phyloP scores from a whole-genome alignment of 2,888 invertebrate species.

The Drosophila mimetica region DNA sequence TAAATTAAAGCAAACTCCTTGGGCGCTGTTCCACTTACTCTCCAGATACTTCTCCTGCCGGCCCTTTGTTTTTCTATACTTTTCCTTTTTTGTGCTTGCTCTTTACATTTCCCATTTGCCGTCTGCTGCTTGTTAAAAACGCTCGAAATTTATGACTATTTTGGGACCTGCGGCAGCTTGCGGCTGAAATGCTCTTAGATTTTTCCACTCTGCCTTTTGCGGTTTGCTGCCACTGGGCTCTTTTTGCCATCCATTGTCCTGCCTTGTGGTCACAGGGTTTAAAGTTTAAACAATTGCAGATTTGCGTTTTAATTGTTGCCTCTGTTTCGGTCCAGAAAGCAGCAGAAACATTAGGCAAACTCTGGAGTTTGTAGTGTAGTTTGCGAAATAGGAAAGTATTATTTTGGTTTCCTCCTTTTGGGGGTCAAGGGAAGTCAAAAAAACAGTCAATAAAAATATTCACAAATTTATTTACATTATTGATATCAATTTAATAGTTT shows the following conservation, averaged over 20 bases:
- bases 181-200: conserved; percentile 57
- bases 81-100: conserved; percentile 43
- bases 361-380: conserved; percentile 9
- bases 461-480: too few relatives aligned
- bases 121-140: conserved; percentile 68
- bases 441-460: too few relatives aligned
- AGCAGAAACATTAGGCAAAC: conserved; percentile 20
- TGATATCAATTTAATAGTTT: too few relatives aligned
- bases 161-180: conserved; percentile 68
- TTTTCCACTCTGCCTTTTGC: conserved; percentile 40
- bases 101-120: conserved; percentile 44
- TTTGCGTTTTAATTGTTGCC: conserved; percentile 47
- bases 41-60: conserved; percentile 42
- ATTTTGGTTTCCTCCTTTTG: too few relatives aligned
- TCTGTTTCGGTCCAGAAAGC: conserved; percentile 3
- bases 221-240: conserved; percentile 20
- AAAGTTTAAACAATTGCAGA: conserved; percentile 49
- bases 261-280: conserved; percentile 31
- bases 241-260: conserved; percentile 25
- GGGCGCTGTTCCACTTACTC: conserved; percentile 59
- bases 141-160: conserved; percentile 76
- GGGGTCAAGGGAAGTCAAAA: too few relatives aligned
- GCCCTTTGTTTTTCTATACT: conserved; percentile 14
- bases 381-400: neutral
- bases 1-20: conserved; percentile 74